A percentile compares a stretch with the other conserved stretches of the same genome.
These are phyloP conservation scores for Epirrhoe alternata DNA, from an alignment of 2,888 invertebrate species.

Conservation along the genomic window DNA sequence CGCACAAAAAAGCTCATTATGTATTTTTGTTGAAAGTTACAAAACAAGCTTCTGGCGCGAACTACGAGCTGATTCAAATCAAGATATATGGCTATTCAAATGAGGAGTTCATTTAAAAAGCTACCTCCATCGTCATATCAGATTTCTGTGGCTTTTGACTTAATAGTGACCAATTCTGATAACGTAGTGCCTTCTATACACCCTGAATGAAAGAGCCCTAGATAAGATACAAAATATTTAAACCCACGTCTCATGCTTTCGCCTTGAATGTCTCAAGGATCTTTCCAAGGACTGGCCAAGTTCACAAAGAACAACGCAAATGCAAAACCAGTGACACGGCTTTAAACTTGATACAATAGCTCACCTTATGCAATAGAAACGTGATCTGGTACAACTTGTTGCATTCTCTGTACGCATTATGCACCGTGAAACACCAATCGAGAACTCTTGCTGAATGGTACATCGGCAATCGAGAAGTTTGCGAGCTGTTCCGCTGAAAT, in stretches of 20 bases:
- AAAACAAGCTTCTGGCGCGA: neutral
- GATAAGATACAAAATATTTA: neutral
- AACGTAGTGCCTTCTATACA: neutral
- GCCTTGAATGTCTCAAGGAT: conserved; percentile 18
- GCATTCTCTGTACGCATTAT: conserved; percentile 27
- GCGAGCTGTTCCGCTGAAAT: conserved; percentile 4
- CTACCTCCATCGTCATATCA: no score
- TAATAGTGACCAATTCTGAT: no score
- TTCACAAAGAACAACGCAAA: conserved; percentile 17
- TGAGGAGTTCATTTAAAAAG: no score
- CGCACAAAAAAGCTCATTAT: conserved; percentile 23
- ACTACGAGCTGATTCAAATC: no score
- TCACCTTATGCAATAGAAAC: conserved; percentile 42
- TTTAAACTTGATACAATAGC: conserved; percentile 38
- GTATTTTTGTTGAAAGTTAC: neutral
- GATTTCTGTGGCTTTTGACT: no score
- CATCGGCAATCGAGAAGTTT: conserved; percentile 6
- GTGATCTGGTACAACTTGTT: conserved; percentile 32
- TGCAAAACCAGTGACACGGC: conserved; percentile 25
- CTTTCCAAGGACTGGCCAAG: conserved; percentile 11
- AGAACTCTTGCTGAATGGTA: conserved; percentile 3
- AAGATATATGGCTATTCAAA: no score
- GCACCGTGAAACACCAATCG: conserved; percentile 18
- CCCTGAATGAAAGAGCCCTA: neutral
- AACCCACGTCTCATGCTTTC: neutral